Conservation (phyloP, 1,140 invertebrate species). For the Drosophila rufa region DNA sequence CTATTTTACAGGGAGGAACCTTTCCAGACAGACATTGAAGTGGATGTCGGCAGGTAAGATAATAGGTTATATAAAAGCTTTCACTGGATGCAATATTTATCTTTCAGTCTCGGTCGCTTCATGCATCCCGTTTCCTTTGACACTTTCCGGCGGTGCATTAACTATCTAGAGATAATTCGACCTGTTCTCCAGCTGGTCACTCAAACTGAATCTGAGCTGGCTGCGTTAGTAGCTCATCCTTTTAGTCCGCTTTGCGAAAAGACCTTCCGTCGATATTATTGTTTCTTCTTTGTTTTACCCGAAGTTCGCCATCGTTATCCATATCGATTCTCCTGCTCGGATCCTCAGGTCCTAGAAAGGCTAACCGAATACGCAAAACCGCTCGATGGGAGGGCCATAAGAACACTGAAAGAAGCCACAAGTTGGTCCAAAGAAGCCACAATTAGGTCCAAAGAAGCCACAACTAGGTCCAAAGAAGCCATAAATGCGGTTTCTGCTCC, state of each 20-base stretch:
- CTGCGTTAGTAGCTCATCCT: background rate
- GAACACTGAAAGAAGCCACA: background rate
- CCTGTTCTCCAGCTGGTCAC: slow-evolving; percentile 9
- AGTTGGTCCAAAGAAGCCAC: background rate
- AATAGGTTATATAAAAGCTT: background rate
- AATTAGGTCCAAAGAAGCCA: background rate
- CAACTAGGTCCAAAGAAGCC: background rate
- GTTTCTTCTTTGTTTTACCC: slow-evolving; percentile 37
- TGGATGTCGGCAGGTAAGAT: slow-evolving; percentile 21
- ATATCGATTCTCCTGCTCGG: slow-evolving; percentile 26
- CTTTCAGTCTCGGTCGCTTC: slow-evolving; percentile 21
- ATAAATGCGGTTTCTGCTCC: background rate
- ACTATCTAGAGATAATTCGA: slow-evolving; percentile 30
- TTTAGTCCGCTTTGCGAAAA: slow-evolving; percentile 7
- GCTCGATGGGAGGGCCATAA: slow-evolving; percentile 8
- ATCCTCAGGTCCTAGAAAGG: slow-evolving; percentile 1
- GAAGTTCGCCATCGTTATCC: background rate
- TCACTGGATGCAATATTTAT: background rate
- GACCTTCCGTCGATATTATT: slow-evolving; percentile 34
- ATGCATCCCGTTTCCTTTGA: slow-evolving; percentile 39
- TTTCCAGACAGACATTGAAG: slow-evolving; percentile 6
- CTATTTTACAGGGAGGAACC: background rate
- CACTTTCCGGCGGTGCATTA: slow-evolving; percentile 30
- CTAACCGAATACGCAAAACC: slow-evolving; percentile 12
- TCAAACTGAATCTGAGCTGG: background rate